A percentile compares a stretch with the other conserved stretches of the same genome.
Evolutionary conservation across 2,888 invertebrate species (phyloP).

Genomic region (Agonopterix subpropinquella): DNA sequence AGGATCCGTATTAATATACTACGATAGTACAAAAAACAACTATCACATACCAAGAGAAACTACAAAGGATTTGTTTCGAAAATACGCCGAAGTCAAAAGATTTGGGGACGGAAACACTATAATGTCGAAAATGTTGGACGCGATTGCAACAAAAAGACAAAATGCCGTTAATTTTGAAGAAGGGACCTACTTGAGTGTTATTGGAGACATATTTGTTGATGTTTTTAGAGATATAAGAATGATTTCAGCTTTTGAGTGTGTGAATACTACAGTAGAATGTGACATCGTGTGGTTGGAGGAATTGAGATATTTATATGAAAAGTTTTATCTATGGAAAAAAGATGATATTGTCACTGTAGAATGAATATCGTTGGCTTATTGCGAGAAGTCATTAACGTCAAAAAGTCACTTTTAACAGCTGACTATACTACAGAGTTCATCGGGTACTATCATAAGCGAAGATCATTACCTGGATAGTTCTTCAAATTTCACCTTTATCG

Average conservation of each 20-base stretch:
- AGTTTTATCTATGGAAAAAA: constrained; percentile 44
- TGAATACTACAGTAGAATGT: constrained; percentile 37
- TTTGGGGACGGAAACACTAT: constrained; percentile 42
- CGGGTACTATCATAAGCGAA: too few species aligned
- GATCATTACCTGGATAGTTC: too few species aligned
- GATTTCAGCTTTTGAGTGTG: constrained; percentile 53
- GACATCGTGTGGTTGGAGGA: constrained; percentile 65
- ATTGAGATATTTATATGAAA: constrained; percentile 56
- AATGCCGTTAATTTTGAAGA: constrained; percentile 31
- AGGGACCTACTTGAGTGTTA: constrained; percentile 43
- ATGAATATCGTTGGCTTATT: too few species aligned
- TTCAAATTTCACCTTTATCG: too few species aligned
- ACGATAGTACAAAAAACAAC: constrained; percentile 44
- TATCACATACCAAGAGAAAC: constrained; percentile 25
- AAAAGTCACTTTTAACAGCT: too few species aligned
- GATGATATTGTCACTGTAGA: neutral
- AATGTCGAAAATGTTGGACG: constrained; percentile 45
- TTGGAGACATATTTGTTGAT: constrained; percentile 62
- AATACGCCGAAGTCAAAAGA: constrained; percentile 34
- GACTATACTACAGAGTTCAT: too few species aligned
- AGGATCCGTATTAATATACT: constrained; percentile 54
- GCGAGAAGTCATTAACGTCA: too few species aligned
- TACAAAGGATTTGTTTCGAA: constrained; percentile 34
- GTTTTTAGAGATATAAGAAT: constrained; percentile 37
- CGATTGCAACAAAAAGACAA: constrained; percentile 31